Base-by-base conservation (phyloP, 1,140 invertebrate species). In the Gryon sp. region DNA sequence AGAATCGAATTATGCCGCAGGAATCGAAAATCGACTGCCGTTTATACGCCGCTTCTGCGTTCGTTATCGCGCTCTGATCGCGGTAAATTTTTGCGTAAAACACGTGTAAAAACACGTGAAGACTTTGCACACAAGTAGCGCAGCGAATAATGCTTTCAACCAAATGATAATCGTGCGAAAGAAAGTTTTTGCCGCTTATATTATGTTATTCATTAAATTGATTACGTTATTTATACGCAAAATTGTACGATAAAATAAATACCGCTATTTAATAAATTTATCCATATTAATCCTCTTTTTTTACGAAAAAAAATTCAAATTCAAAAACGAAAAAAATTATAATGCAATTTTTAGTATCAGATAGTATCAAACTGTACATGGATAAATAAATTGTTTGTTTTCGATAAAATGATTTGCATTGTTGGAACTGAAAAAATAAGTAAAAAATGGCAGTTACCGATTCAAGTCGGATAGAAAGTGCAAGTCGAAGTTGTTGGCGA, bases 81-180 rank as follows among this genome's bases (percentile, higher is more conserved):
- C 46, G 66, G 74, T 63, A 79, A 78, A 82, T 81, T 82, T 80
- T 81, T 81, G 55, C 72, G 43, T 41, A 73, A 80, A 80, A 79
- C 77, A 78, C 66, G 78, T 76, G 78, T 81, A 72, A 75, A 79
- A 73, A 79, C 77, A 80, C 68, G 79, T 66, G 34, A 66, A 65
- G 72, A 52, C 62, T 57, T 22, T 20, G 69, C 40, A 34, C 19
- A 66, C 52, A 38, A 60, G 46, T 40, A 63, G 62, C 50, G 12
- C 24, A 24, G 60, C 53, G 46, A 76, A 70, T 53, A 32, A 28
- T 50, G 50, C 66, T 76, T 76, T 76, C 50, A 70, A 55, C 20
- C 50, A 70, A 70, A 70, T 76, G 66, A 76, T 53, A 62, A 66
- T 65, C 65, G 65, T 76, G 74, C 50, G 74, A 76, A 70, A 62